Evolutionary conservation across 1,140 invertebrate genomes (phyloP), one percentile per base, ranked within the genome.

Genomic region (Megalopta genalis): DNA sequence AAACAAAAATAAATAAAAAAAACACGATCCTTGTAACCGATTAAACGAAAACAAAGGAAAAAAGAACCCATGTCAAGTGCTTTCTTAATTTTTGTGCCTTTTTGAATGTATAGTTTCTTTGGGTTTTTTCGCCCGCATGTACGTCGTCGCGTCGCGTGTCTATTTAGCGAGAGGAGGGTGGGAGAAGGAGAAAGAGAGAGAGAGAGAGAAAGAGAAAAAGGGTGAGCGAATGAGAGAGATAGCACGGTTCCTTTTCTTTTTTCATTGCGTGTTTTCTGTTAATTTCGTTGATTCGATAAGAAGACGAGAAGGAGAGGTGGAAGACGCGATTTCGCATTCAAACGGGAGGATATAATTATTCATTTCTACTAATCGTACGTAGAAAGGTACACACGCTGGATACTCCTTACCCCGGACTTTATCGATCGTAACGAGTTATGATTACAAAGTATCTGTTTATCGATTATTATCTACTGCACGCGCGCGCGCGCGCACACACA

Each of bases 21-120:
- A 86, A 27, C 88, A 80, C 83, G 10, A 89, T 74, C 74, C 84
- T 88, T 82, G 69, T 81, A 87, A 90, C 71, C 80, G 68, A 83
- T 84, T 68, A 80, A 86, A 83, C 63, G 25, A 67, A 46, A 54
- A 66, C 21, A 66, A 66, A 62, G 49, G 49, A 62, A 27, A 27
- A 62, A 12, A 27, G 25, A 62, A 62, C 70, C 73, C 84, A 84
- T 12, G 76, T 88, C 82, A 89, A 90, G 88, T 91, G 86, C 90
- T 90, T 90, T 91, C 86, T 90, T 90, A 88, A 91, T 91, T 81
- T 89, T 84, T 79, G 89, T 91, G 90, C 90, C 90, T 91, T 91
- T 85, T 87, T 82, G 79, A 78, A 84, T 78, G 37, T 73, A 73
- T 85, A 72, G 49, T 73, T 73, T 79, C 59, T n/a, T 57, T n/a